Base-by-base conservation (phyloP, 92 coral and sea anemone genomes). In the Porites cylindrica region DNA sequence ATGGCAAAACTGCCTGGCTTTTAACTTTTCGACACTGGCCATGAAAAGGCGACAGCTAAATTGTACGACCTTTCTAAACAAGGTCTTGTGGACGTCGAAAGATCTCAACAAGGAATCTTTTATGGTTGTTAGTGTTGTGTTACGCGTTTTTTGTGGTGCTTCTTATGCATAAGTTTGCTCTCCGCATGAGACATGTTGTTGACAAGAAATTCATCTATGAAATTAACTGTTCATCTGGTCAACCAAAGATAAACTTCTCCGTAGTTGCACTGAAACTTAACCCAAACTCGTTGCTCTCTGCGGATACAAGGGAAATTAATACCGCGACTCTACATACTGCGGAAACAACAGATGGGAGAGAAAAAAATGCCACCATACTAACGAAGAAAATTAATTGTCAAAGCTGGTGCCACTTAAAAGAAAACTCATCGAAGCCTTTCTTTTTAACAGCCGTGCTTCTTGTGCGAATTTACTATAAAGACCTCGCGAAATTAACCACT, bases 391-490 rank as follows among this genome's bases (percentile, higher is more conserved):
- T 5, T 38, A 18, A 71, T 32, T 91, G 94, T 32, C 71, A 60
- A 81, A 16, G 78, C 7, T 91, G 94, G 92, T 91, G 94, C 76
- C 90, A 63, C 76, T 67, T 63, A 7, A 91, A 88, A 24, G 84
- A 67, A 62, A 80, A 54, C 14, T 21, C 82, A 47, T 79, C 86
- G 54, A 89, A 84, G 5, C 87, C 90, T 69, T 90, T 68, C 86
- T 90, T 90, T 47, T 75, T 90, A 24, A 90, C 90, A 79, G 93
- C 93, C 62, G 93, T 90, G 59, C 76, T 90, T n/a, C 77, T 90
- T 19, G 90, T 90, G 32, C 90, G 93, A 65, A 80, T 90, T 66
- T 90, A 90, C 58, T 38, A 51, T 52, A 56, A 24, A 51, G 93
- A 90, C 50, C 62, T 69, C 16, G 94, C 94, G 21, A 63, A 89